A percentile compares a stretch with the other conserved stretches of the same genome.
phyloP scores from a whole-genome alignment of 2,797 vertebrate genomes.

The Moxostoma hubbsi region DNA sequence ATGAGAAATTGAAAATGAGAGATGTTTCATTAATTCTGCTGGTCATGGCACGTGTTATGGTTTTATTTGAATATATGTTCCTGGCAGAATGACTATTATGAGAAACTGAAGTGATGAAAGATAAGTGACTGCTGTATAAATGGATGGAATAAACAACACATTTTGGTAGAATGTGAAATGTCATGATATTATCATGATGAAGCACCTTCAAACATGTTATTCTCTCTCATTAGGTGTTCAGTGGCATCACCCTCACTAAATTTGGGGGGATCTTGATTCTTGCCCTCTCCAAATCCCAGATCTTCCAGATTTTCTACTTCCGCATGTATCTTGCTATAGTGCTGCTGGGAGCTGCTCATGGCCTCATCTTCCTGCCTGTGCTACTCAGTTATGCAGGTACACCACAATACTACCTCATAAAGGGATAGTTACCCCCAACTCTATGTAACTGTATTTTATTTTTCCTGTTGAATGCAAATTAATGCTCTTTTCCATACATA shows the following conservation, averaged over 20 bases:
- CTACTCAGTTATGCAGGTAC: slow-evolving; percentile 95
- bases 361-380: slow-evolving; percentile 94
- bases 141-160: not conserved
- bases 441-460: too few relatives aligned
- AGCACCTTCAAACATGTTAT: not conserved
- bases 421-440: not conserved
- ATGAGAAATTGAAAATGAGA: not conserved
- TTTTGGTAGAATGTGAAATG: not conserved
- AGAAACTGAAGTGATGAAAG: too few relatives aligned
- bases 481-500: too few relatives aligned
- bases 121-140: not conserved
- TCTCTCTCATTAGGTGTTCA: slow-evolving; percentile 86
- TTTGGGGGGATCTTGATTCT: slow-evolving; percentile 95
- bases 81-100: too few relatives aligned
- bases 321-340: slow-evolving; percentile 97
- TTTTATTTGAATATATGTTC: not conserved
- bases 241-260: slow-evolving; percentile 97
- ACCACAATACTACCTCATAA: too few relatives aligned
- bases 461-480: too few relatives aligned
- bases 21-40: not conserved
- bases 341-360: slow-evolving; percentile 90
- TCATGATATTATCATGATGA: not conserved
- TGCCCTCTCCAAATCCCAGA: slow-evolving; percentile 95
- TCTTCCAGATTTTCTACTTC: slow-evolving; percentile 99
- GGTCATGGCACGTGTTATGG: not conserved